Conservation (phyloP, 2,113 vertebrate species). For the Nettapus auritus region DNA sequence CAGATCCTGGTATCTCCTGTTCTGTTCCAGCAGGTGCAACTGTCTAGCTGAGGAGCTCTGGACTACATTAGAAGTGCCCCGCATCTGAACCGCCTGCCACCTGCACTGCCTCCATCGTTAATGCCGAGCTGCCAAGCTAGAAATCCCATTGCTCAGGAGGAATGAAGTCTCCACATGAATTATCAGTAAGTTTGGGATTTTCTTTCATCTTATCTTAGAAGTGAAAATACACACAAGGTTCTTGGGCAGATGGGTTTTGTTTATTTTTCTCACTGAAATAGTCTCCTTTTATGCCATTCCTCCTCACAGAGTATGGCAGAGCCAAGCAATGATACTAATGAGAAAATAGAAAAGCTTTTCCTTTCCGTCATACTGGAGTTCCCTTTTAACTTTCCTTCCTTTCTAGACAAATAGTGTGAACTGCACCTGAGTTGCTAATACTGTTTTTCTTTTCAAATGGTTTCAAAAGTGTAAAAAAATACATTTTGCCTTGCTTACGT, state of each 20-base stretch:
- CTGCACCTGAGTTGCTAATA: neutral
- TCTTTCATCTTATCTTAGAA: neutral
- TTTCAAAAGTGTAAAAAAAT: conserved; percentile 27
- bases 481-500: neutral
- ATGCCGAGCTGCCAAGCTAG: rapidly evolving
- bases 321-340: neutral
- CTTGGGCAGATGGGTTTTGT: neutral
- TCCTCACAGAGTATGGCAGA: neutral
- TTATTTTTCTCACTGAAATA: neutral
- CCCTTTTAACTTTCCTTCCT: neutral
- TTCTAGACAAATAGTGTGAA: neutral
- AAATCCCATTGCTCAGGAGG: neutral
- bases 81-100: neutral
- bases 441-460: neutral
- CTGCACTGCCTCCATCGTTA: rapidly evolving
- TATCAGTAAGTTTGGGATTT: neutral
- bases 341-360: neutral
- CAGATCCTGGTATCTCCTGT: neutral
- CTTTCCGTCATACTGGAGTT: neutral
- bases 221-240: neutral
- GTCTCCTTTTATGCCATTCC: neutral
- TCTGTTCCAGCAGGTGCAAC: neutral
- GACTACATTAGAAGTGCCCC: neutral
- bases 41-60: neutral
- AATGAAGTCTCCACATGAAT: neutral